phyloP scores from a whole-genome alignment of 2,888 invertebrate genomes.

The Drosophila tripunctata region DNA sequence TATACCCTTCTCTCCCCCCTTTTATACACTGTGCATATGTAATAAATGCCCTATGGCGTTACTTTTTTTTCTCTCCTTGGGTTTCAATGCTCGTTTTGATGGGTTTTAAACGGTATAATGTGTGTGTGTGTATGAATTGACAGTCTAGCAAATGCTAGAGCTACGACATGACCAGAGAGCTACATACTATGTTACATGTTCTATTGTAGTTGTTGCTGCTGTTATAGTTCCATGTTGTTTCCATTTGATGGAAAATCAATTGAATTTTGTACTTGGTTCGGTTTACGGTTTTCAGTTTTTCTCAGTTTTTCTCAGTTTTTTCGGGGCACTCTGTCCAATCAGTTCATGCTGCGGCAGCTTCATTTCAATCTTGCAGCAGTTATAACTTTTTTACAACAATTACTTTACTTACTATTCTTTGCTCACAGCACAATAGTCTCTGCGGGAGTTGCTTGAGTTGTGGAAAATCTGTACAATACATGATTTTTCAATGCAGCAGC shows the following conservation, averaged over 20 bases:
- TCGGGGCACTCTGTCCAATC: conserved; percentile 36
- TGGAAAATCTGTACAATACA: conserved; percentile 2
- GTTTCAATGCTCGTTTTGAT: conserved; percentile 39
- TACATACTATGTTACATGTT: conserved; percentile 14
- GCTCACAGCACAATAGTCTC: no score
- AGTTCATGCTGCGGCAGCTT: conserved; percentile 46
- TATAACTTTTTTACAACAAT: conserved; percentile 48
- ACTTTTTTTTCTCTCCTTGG: conserved; percentile 30
- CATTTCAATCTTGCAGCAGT: conserved; percentile 43
- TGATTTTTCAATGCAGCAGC: conserved; percentile 1
- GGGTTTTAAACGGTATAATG: neutral
- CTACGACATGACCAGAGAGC: conserved; percentile 28
- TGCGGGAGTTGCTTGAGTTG: no score
- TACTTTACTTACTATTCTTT: conserved; percentile 24
- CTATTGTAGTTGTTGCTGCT: conserved; percentile 16
- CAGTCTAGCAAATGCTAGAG: conserved; percentile 21
- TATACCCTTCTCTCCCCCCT: no score
- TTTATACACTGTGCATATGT: conserved; percentile 24
- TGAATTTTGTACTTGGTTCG: conserved; percentile 43
- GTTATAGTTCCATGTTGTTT: conserved; percentile 43
- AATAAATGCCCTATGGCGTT: conserved; percentile 46
- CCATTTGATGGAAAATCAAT: conserved; percentile 67
- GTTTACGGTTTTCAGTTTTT: no score
- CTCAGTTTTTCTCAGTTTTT: no score
- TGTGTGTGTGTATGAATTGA: conserved; percentile 17